Evolutionary conservation across 2,888 invertebrate genomes (phyloP).

Genomic region (Tryphoninae sp.): DNA sequence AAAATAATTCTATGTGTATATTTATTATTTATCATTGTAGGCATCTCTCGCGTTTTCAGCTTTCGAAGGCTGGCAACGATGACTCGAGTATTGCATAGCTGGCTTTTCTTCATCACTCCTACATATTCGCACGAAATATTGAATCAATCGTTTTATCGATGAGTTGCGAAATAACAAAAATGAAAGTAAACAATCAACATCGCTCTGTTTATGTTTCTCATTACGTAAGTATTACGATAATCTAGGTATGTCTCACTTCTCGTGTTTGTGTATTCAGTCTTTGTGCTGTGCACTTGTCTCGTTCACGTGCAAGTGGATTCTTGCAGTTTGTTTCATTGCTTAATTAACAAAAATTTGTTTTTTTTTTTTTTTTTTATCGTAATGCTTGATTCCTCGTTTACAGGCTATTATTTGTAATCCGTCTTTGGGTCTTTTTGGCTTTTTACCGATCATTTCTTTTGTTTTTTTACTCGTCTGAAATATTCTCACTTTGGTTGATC

Average conservation of each 20-base stretch:
- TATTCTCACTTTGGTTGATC: constrained; percentile 55
- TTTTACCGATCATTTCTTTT: constrained; percentile 33
- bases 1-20: constrained; percentile 71
- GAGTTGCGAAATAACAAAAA: constrained; percentile 48
- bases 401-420: constrained; percentile 9
- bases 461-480: constrained; percentile 25
- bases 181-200: constrained; percentile 33
- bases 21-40: constrained; percentile 63
- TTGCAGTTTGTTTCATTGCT: background rate
- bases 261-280: constrained; percentile 73
- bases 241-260: constrained; percentile 72
- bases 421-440: constrained; percentile 25
- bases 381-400: constrained; percentile 26
- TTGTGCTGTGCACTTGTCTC: constrained; percentile 69
- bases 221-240: constrained; percentile 61
- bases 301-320: constrained; percentile 55
- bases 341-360: constrained; percentile 21
- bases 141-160: constrained; percentile 46
- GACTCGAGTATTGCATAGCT: constrained; percentile 72
- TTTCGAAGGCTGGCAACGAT: constrained; percentile 65
- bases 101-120: constrained; percentile 60
- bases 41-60: constrained; percentile 70
- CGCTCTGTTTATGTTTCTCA: constrained; percentile 45
- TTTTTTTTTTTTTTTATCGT: constrained; percentile 31
- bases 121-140: constrained; percentile 49